A percentile compares a stretch with the other conserved stretches of the same genome.
Evolutionary conservation across 1,140 invertebrate genomes (phyloP).

Genomic region (Temnothorax curvispinosus): DNA sequence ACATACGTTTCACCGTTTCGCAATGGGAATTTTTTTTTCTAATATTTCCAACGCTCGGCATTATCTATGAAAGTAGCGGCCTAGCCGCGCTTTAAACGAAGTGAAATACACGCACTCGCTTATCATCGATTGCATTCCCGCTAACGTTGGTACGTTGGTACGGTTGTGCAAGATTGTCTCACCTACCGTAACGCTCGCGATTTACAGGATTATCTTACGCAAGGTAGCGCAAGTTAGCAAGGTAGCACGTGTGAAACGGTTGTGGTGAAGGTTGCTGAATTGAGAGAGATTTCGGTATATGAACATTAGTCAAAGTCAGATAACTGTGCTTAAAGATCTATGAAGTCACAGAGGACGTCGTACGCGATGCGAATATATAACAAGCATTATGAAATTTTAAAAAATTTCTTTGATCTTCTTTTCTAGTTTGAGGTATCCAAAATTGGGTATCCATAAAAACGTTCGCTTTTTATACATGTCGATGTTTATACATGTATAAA

Average conservation of each 20-base stretch:
- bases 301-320: neutral
- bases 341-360: neutral
- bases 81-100: slow-evolving; percentile 21
- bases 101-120: slow-evolving; percentile 54
- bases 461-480: neutral
- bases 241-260: slow-evolving; percentile 13
- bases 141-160: slow-evolving; percentile 41
- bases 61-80: slow-evolving; percentile 61
- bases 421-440: neutral
- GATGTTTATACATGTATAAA: neutral
- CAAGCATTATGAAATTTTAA: neutral
- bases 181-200: slow-evolving; percentile 52
- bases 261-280: slow-evolving; percentile 30
- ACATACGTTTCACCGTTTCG: slow-evolving; percentile 16
- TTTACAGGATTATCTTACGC: slow-evolving; percentile 65
- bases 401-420: neutral
- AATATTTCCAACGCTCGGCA: slow-evolving; percentile 35
- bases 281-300: slow-evolving; percentile 1
- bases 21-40: slow-evolving; percentile 29
- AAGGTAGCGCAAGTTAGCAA: slow-evolving; percentile 49
- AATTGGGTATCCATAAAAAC: neutral
- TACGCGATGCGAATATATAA: neutral
- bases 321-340: neutral
- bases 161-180: slow-evolving; percentile 67
- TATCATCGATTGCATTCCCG: slow-evolving; percentile 71